Conservation (phyloP, 2,888 invertebrate genomes). For the Nasonia oneida region DNA sequence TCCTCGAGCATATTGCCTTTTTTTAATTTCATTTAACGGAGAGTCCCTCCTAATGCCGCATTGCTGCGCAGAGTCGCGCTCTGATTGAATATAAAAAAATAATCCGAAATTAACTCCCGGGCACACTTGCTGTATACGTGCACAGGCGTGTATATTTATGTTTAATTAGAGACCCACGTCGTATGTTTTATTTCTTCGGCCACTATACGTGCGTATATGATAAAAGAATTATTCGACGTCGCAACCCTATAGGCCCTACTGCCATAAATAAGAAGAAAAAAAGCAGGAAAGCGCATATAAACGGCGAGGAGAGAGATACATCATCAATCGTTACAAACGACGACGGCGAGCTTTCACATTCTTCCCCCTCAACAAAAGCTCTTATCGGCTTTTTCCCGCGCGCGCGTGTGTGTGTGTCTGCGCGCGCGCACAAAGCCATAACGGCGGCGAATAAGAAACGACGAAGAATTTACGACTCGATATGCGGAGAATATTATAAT, state of each 20-base stretch:
- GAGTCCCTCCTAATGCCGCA: not conserved
- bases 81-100: not conserved
- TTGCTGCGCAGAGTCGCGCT: not conserved
- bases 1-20: not conserved
- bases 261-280: not conserved
- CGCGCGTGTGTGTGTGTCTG: not conserved
- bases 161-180: not conserved
- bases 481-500: constrained; percentile 24
- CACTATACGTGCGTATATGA: not conserved
- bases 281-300: not conserved
- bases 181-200: not conserved
- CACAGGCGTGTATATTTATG: not conserved
- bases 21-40: not conserved
- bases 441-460: constrained; percentile 5
- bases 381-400: not conserved
- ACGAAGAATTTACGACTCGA: constrained; percentile 32
- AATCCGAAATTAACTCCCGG: too few relatives aligned
- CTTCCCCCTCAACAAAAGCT: not conserved
- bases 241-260: not conserved
- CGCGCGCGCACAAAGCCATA: not conserved
- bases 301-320: not conserved
- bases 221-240: not conserved
- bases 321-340: constrained; percentile 6
- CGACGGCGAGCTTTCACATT: not conserved
- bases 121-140: not conserved